These are phyloP conservation scores for Mus caroli DNA, from an alignment of 2,797 vertebrate genomes.

Conservation along the genomic window DNA sequence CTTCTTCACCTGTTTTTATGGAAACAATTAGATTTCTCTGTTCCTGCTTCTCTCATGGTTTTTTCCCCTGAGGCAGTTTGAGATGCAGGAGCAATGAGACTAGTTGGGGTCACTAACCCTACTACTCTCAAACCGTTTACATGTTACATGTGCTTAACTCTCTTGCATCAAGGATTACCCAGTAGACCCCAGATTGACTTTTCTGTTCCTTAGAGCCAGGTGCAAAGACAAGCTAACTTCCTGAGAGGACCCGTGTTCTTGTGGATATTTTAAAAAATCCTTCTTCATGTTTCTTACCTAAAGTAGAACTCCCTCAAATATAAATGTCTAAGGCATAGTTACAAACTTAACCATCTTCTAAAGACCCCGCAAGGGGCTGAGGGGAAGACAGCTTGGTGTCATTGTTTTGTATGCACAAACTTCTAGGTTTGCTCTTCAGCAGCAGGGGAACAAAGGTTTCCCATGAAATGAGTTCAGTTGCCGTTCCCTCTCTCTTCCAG, in stretches of 20 bases:
- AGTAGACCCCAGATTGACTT: slow-evolving; percentile 14
- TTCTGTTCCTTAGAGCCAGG: slow-evolving; percentile 10
- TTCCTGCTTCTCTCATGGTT: background rate
- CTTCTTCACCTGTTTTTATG: background rate
- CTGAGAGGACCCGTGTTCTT: background rate
- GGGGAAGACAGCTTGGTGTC: background rate
- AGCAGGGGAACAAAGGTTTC: background rate
- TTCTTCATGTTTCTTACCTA: background rate
- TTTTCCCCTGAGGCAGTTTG: background rate
- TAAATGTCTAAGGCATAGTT: background rate
- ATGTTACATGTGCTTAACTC: slow-evolving; percentile 50
- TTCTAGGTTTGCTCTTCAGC: background rate
- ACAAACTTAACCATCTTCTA: slow-evolving; percentile 31
- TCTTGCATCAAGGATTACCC: slow-evolving; percentile 58
- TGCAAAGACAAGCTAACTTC: slow-evolving; percentile 1
- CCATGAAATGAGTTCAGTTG: slow-evolving; percentile 9
- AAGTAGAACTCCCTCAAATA: slow-evolving; percentile 41
- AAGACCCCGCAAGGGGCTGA: background rate
- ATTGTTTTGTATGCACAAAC: background rate
- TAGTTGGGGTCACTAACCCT: slow-evolving; percentile 27
- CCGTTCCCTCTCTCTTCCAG: background rate
- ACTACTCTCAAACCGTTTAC: slow-evolving; percentile 49
- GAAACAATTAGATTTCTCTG: background rate
- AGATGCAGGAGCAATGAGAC: background rate
- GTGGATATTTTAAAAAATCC: background rate